These are phyloP conservation scores for Tribolium madens DNA, from an alignment of 1,140 invertebrate genomes.

Conservation along the genomic window DNA sequence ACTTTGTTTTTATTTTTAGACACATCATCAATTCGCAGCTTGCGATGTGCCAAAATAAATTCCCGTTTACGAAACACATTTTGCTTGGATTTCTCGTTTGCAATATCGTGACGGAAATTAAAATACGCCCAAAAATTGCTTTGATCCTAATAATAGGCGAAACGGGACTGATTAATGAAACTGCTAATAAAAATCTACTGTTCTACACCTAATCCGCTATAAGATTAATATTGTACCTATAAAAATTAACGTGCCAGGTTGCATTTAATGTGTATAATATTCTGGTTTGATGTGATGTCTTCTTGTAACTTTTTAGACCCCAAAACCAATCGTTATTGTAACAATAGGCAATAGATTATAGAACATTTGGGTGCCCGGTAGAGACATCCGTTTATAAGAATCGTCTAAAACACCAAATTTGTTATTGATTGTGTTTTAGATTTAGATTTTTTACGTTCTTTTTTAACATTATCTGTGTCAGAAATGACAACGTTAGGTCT, in stretches of 20 bases:
- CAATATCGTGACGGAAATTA: constrained; percentile 2
- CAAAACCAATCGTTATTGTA: neutral
- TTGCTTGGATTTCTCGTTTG: neutral
- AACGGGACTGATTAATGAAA: neutral
- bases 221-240: constrained; percentile 21
- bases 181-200: constrained; percentile 26
- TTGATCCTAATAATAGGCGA: constrained; percentile 4
- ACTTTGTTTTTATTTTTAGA: neutral
- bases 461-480: constrained; percentile 2
- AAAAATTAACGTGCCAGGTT: constrained; percentile 39
- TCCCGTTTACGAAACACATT: neutral
- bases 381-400: neutral
- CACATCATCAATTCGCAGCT: neutral
- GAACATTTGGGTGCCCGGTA: neutral
- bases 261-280: constrained; percentile 39
- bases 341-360: neutral
- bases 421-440: constrained; percentile 1
- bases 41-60: neutral
- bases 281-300: constrained; percentile 35
- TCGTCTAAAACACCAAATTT: constrained; percentile 36
- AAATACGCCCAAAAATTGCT: neutral
- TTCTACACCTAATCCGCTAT: constrained; percentile 15
- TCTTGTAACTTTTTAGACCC: constrained; percentile 38
- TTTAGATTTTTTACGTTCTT: constrained; percentile 2
- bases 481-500: constrained; percentile 22